phyloP scores from a whole-genome alignment of 2,797 vertebrate genomes.

The Acanthiza pusilla region DNA sequence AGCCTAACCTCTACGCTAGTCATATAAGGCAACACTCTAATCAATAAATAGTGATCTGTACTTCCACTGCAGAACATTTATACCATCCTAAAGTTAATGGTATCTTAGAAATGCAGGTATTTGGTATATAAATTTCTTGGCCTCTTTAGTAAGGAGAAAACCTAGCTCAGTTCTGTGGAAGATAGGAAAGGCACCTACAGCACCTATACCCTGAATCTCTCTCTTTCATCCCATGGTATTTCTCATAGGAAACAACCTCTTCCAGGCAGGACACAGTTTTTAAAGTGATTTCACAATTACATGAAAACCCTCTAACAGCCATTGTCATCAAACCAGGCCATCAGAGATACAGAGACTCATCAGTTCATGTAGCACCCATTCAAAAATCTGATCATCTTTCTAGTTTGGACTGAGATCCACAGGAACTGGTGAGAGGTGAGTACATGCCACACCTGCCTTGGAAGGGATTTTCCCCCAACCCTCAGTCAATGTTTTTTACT shows the following conservation, averaged over 20 bases:
- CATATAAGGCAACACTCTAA: background rate
- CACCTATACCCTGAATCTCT: background rate
- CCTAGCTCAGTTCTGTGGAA: background rate
- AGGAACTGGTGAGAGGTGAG: background rate
- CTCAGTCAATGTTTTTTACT: background rate
- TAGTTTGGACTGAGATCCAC: background rate
- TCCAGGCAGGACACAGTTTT: background rate
- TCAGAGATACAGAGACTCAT: background rate
- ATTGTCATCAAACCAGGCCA: background rate
- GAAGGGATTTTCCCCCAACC: background rate
- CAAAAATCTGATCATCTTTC: background rate
- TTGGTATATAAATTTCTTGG: background rate
- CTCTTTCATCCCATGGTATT: background rate
- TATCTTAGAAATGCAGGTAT: background rate
- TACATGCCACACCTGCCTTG: background rate
- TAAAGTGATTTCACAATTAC: background rate
- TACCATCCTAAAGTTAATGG: background rate
- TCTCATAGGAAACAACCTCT: background rate
- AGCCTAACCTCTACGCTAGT: background rate
- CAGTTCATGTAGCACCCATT: background rate
- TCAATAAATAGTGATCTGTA: background rate
- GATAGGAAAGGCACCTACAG: background rate
- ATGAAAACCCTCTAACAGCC: background rate
- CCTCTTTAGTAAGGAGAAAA: background rate
- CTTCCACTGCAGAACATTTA: background rate